phyloP scores from a whole-genome alignment of 2,797 vertebrate species.

The Orestias chungarensis region DNA sequence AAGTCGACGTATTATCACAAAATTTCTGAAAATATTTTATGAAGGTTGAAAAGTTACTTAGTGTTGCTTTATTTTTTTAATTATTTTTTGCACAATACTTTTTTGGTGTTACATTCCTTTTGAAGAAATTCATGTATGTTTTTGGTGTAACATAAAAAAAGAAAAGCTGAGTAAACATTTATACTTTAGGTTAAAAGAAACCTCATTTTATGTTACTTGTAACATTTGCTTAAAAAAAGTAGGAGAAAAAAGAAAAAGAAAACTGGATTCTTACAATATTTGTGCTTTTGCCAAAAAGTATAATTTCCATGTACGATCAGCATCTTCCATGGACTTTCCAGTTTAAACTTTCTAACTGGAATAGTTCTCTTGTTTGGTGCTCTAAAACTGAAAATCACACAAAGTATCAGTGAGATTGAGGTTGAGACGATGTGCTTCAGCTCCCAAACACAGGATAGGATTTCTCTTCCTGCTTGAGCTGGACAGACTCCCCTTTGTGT shows the following conservation, averaged over 20 bases:
- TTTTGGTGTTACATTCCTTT: too few species aligned
- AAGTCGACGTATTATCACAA: too few species aligned
- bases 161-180: rapidly evolving
- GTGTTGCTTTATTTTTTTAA: too few species aligned
- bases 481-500: slow-evolving; percentile 79
- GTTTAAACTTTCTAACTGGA: slow-evolving; percentile 26
- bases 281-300: background rate
- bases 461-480: slow-evolving; percentile 65
- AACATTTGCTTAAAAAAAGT: background rate
- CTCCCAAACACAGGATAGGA: slow-evolving; percentile 65
- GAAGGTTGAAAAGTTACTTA: too few species aligned
- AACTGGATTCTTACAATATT: slow-evolving; percentile 8
- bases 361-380: slow-evolving; percentile 61
- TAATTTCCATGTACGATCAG: background rate
- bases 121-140: background rate
- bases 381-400: slow-evolving; percentile 57
- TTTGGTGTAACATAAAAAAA: background rate
- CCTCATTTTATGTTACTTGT: background rate
- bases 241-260: background rate
- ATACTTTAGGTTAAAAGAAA: background rate
- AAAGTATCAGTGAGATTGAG: slow-evolving; percentile 51
- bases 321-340: background rate
- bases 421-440: slow-evolving; percentile 72
- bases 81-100: too few species aligned
- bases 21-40: too few species aligned